Evolutionary conservation across 2,888 invertebrate species (phyloP).

Genomic region (Cephus spinipes): DNA sequence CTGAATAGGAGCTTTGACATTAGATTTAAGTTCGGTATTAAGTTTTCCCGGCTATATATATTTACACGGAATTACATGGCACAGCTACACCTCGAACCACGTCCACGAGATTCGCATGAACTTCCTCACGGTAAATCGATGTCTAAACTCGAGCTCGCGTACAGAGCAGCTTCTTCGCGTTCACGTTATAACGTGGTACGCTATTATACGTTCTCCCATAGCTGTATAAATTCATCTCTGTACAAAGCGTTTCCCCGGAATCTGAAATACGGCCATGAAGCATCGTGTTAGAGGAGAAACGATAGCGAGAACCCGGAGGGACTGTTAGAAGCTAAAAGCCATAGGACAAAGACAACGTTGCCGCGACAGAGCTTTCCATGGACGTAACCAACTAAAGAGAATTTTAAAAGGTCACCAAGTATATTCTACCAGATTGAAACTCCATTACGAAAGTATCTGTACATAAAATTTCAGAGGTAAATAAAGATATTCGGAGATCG

Average conservation of each 20-base stretch:
- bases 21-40: too few relatives aligned
- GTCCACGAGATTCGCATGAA: conserved; percentile 31
- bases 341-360: not conserved
- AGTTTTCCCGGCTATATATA: not conserved
- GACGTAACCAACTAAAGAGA: not conserved
- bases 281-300: not conserved
- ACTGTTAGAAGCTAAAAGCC: not conserved
- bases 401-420: not conserved
- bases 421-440: not conserved
- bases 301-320: not conserved
- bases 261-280: not conserved
- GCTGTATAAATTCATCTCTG: not conserved
- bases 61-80: conserved; percentile 1
- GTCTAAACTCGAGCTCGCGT: conserved; percentile 44
- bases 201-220: not conserved
- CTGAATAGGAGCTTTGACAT: not conserved
- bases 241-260: not conserved
- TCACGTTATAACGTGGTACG: not conserved
- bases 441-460: not conserved
- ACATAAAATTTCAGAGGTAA: not conserved
- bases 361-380: not conserved
- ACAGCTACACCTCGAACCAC: conserved; percentile 33
- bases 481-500: not conserved
- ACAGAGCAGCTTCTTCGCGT: not conserved
- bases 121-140: conserved; percentile 54